A percentile compares a stretch with the other conserved stretches of the same genome.
Conservation (phyloP, 2,888 invertebrate genomes). For the Caenorhabditis panamensis region DNA sequence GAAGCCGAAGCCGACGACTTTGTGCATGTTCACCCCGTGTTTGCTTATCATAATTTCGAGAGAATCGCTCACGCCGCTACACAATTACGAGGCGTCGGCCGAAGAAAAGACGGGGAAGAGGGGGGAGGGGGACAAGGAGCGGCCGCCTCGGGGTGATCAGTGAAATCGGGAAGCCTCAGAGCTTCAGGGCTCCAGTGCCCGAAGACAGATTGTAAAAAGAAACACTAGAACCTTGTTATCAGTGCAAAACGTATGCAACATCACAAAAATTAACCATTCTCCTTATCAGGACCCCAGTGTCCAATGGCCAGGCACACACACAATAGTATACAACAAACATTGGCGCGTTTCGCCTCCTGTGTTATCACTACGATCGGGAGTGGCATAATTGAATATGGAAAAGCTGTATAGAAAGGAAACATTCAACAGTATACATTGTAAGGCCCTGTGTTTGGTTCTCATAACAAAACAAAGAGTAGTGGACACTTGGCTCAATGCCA, state of each 20-base stretch:
- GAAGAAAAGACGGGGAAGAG: background rate
- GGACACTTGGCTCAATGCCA: conserved; percentile 41
- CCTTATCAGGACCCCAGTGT: conserved; percentile 1
- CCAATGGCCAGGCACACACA: conserved; percentile 14
- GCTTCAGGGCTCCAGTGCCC: too few species aligned
- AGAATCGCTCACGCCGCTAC: conserved; percentile 63
- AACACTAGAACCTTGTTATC: conserved; percentile 7
- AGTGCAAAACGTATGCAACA: conserved; percentile 25
- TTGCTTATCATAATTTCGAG: conserved; percentile 64
- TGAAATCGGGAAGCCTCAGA: too few species aligned
- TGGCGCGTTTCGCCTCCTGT: conserved; percentile 37
- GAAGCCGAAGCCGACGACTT: conserved; percentile 33
- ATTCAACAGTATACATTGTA: too few species aligned
- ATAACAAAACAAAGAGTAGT: too few species aligned
- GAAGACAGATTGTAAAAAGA: background rate
- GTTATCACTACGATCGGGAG: conserved; percentile 32
- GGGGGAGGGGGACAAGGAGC: background rate
- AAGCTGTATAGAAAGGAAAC: conserved; percentile 20
- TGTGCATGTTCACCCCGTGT: conserved; percentile 56
- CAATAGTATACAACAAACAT: conserved; percentile 50
- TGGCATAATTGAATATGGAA: conserved; percentile 49
- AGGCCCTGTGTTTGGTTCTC: too few species aligned
- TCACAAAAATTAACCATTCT: conserved; percentile 45
- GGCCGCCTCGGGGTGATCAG: background rate
- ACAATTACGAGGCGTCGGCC: conserved; percentile 62